Evolutionary conservation across 2,797 vertebrate genomes (phyloP), one percentile per base, ranked within the genome.

Genomic region (Anguilla megastoma): DNA sequence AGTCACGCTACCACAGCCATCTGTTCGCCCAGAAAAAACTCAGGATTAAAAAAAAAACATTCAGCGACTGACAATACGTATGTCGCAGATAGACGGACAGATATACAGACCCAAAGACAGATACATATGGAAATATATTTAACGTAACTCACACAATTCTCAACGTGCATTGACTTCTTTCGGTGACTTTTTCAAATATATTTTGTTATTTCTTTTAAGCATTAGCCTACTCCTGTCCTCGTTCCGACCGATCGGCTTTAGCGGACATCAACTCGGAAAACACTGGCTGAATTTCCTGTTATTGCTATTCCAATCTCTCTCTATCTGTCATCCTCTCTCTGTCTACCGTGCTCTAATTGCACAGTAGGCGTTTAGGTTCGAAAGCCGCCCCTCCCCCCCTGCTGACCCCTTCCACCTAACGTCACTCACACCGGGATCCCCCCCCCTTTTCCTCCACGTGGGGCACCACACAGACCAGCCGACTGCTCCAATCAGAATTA

Each of bases 271-370:
- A 91, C 89, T 89, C 90, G 66, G 85, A 89, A 91, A 91, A 88
- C 90, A 88, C 89, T 86, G 90, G 33, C 90, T 90, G 87, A 90
- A 90, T 93, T 91, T 92, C 92, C 92, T 91, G 92, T 89, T 90
- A 89, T 93, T 93, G 93, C 92, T 92, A 86, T 89, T 88, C 89
- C 84, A 54, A 33, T 91, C 90, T 91, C 89, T 92, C 91, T 88
- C 87, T 94, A 91, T 93, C 63, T 91, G 89, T 82, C 86, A 93
- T 92, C 90, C 74, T 48, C 84, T 82, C 52, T 58, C 89, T 91
- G 89, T 90, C 89, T 92, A 93, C 91, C 91, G 91, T 90, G 92
- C 90, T 93, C 93, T 94, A 92, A 94, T 93, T 90, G 92, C 92
- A 90, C 92, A 91, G 94, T 94, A 93, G 93, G 94, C 92, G 94